A percentile compares a stretch with the other conserved stretches of the same genome.
These are phyloP conservation scores for Empidonax traillii DNA, from an alignment of 2,113 vertebrate genomes.

Conservation along the genomic window DNA sequence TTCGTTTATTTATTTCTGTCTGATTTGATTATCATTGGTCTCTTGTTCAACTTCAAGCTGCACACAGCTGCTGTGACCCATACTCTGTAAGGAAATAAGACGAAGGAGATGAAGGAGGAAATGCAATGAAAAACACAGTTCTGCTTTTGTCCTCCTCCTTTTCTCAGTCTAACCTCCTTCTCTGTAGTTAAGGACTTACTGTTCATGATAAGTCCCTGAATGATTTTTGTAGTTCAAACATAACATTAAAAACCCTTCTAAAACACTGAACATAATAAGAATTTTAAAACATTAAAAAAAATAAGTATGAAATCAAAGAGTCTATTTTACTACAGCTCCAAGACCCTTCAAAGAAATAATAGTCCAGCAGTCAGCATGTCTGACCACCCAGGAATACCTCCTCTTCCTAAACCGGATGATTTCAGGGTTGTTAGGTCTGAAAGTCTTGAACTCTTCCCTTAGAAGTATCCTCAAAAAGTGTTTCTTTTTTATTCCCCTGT, in stretches of 20 bases:
- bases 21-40: neutral
- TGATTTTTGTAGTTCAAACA: neutral
- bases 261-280: neutral
- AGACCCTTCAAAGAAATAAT: neutral
- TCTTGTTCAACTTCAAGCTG: neutral
- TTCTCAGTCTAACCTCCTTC: neutral
- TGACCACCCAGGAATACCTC: neutral
- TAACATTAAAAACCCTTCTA: neutral
- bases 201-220: neutral
- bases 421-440: neutral
- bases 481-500: neutral
- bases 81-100: neutral
- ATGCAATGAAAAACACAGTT: neutral
- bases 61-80: neutral
- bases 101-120: neutral
- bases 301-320: neutral
- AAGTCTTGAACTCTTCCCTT: slow-evolving; percentile 5
- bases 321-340: neutral
- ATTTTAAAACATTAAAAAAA: neutral
- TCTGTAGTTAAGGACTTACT: neutral
- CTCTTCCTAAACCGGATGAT: neutral
- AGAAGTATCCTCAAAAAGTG: neutral
- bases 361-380: neutral
- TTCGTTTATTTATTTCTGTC: neutral
- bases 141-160: neutral